Evolutionary conservation across 2,888 invertebrate species (phyloP), one percentile per base, ranked within the genome.

Genomic region (Hirtodrosophila alboralis): DNA sequence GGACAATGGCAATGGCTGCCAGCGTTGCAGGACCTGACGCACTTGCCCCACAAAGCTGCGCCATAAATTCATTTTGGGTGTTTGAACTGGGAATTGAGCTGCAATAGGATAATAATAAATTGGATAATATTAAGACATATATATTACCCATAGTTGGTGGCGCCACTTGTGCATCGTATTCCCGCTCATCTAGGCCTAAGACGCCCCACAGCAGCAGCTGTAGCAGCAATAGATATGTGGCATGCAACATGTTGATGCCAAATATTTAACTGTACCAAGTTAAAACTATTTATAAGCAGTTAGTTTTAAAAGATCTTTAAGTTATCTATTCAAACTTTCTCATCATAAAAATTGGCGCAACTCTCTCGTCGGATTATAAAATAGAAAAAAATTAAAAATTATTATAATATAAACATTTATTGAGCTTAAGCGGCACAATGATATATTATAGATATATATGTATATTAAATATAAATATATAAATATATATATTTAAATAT

Each of bases 81-180:
- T n/a, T n/a, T n/a, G n/a, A n/a, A n/a, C n/a, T n/a, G n/a, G n/a
- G n/a, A n/a, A n/a, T n/a, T n/a, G n/a, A n/a, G n/a, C n/a, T n/a
- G n/a, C n/a, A n/a, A n/a, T n/a, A n/a, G n/a, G n/a, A n/a, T n/a
- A 23, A 1, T 23, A 7, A 23, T 23, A 8, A 6, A 7, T 7
- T 9, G 0, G n/a, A n/a, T n/a, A n/a, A n/a, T n/a, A n/a, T n/a
- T n/a, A n/a, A n/a, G n/a, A n/a, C 3, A 21, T 14, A 14, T 26
- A 37, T 6, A 12, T 57, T 43, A 85, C 86, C 65, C 41, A 9
- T n/a, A 30, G 36, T 30, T 9, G 48, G 28, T 3, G 84, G 87
- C 26, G 71, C 83, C 49, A 84, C 87, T 13, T 68, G 48, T 0
- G 40, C 52, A 65, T 84, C 85, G 14, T 66, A 75, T 23, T 84